Base-by-base conservation (phyloP, 2,797 vertebrate genomes). In the Sebastes trivittatus region DNA sequence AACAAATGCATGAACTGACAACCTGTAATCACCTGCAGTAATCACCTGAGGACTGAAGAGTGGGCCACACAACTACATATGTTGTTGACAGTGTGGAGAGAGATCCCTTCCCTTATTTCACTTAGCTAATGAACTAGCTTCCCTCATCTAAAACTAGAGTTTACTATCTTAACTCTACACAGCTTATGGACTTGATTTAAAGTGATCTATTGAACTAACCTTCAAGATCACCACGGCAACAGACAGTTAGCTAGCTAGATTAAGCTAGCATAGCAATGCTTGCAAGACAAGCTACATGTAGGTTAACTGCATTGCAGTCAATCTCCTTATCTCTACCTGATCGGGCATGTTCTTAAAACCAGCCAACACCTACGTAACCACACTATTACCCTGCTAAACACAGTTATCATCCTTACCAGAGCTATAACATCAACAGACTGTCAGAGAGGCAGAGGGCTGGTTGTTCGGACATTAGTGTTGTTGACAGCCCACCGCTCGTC, bases 311-410 rank as follows among this genome's bases (percentile, higher is more conserved):
- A 92, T 75, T 91, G 90, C 88, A 86, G 89, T 81, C 68, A 83
- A 85, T 78, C 86, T 63, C 72, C 34, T 85, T 70, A 88, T 80
- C 86, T 29, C 55, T 74, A 92, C 90, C 87, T 90, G 83, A 87
- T 87, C 92, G 89, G 89, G 86, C 91, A 92, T 92, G 85, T 94
- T 94, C 87, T 76, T 25, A 75, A 67, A 72, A 75, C 11, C 55
- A 81, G 42, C 77, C 74, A 52, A 42, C 68, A 56, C 73, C 56
- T 63, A 67, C 56, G 16, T 11, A 36, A 18, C 60, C 20, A 54
- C 16, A 46, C 75, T 38, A 62, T 9, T 2, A 18, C 5, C 1
- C 32, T 20, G 3, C 16, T 42, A 6, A 14, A 68, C 32, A 64
- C 25, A 4, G 6, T 14, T 5, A 29, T 27, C 14, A 25, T 73